These are phyloP conservation scores for Delichon dasypus DNA, from an alignment of 2,797 vertebrate species.

Conservation along the genomic window DNA sequence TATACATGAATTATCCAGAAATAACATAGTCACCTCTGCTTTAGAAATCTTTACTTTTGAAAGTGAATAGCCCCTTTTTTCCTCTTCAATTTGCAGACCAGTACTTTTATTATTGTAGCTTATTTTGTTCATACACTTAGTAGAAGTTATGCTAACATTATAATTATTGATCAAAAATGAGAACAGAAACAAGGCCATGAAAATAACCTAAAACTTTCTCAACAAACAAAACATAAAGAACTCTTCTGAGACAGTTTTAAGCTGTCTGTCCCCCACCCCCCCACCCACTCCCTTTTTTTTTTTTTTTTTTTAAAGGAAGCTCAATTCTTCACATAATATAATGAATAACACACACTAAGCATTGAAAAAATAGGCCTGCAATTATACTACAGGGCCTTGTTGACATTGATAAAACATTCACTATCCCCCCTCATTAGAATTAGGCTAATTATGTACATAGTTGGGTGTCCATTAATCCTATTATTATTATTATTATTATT, in stretches of 20 bases:
- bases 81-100: not conserved
- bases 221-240: not conserved
- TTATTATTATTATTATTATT: conserved; percentile 69
- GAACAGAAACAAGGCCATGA: not conserved
- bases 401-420: conserved; percentile 67
- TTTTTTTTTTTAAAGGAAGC: not conserved
- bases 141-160: not conserved
- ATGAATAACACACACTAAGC: conserved; percentile 54
- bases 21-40: not conserved
- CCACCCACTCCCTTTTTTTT: not conserved
- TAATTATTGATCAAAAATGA: not conserved
- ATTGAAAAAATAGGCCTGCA: conserved; percentile 53
- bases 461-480: conserved; percentile 55
- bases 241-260: not conserved
- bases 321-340: conserved; percentile 28
- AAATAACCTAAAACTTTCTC: not conserved
- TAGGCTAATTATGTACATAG: conserved; percentile 67
- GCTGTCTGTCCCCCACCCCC: not conserved
- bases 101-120: not conserved
- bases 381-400: conserved; percentile 60
- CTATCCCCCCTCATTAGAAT: conserved; percentile 40
- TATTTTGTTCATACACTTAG: not conserved
- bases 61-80: not conserved
- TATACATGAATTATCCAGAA: not conserved
- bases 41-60: not conserved